These are phyloP conservation scores for Incurvaria masculella DNA, from an alignment of 2,888 invertebrate species.

Conservation along the genomic window DNA sequence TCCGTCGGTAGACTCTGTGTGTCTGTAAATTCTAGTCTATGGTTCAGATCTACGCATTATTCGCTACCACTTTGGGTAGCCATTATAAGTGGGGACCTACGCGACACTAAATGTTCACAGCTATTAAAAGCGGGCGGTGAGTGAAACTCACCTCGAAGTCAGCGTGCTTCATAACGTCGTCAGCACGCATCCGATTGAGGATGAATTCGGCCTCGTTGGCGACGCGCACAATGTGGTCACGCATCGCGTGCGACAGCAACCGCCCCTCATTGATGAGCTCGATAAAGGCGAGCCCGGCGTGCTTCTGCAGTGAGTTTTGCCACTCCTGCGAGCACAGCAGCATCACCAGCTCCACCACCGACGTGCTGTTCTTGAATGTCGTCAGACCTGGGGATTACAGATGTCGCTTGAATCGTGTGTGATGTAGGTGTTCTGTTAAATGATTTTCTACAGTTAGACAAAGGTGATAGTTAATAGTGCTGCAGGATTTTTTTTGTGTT, in stretches of 20 bases:
- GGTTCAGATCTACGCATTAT: too few relatives aligned
- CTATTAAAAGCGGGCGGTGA: too few relatives aligned
- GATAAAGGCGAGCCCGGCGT: constrained; percentile 98
- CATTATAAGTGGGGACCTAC: too few relatives aligned
- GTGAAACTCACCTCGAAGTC: constrained; percentile 83
- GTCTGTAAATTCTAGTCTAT: too few relatives aligned
- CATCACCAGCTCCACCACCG: constrained; percentile 99
- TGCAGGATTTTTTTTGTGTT: too few relatives aligned
- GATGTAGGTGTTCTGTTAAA: too few relatives aligned
- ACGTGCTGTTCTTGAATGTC: constrained; percentile 95
- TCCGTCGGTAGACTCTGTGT: too few relatives aligned
- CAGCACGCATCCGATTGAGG: constrained; percentile 96
- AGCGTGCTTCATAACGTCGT: constrained; percentile 98
- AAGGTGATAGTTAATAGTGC: too few relatives aligned
- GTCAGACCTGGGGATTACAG: constrained; percentile 71
- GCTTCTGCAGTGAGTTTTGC: constrained; percentile 99
- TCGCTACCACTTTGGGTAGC: too few relatives aligned
- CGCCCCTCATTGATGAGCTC: constrained; percentile 99
- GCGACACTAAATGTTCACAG: too few relatives aligned
- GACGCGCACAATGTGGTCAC: constrained; percentile 98
- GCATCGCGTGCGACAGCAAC: constrained; percentile 96
- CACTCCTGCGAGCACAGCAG: constrained; percentile 98
- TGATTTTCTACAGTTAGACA: too few relatives aligned
- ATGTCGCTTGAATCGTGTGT: too few relatives aligned
- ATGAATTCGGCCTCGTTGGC: constrained; percentile 99